A percentile compares a stretch with the other conserved stretches of the same genome.
phyloP scores from a whole-genome alignment of 2,888 invertebrate genomes.

The Antheraea assamensis region DNA sequence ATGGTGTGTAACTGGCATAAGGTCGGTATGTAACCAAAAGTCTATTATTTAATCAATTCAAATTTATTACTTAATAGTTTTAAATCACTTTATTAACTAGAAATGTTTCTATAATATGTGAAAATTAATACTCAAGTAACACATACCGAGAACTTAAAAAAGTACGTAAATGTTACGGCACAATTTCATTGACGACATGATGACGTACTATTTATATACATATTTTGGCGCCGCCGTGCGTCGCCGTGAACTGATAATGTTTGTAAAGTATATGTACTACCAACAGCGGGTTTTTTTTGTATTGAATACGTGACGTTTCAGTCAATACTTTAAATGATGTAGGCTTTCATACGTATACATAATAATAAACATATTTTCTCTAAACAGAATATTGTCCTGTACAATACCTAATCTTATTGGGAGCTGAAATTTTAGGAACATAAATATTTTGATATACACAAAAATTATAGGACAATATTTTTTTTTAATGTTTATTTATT shows the following conservation, averaged over 20 bases:
- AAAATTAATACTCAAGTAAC: too few relatives aligned
- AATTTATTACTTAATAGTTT: neutral
- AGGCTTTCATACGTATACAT: neutral
- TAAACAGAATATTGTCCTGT: neutral
- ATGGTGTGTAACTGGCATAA: neutral
- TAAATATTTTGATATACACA: neutral
- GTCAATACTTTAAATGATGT: neutral
- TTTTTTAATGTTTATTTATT: too few relatives aligned
- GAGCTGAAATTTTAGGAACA: neutral
- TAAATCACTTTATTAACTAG: neutral
- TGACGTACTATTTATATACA: constrained; percentile 9
- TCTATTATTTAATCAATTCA: neutral
- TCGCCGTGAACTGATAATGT: neutral
- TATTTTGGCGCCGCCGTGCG: neutral
- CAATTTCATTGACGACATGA: constrained; percentile 3
- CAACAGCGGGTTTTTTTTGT: neutral
- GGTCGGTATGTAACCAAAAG: neutral
- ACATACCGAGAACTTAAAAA: neutral
- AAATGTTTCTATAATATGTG: neutral
- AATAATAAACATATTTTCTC: neutral
- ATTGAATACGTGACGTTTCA: neutral
- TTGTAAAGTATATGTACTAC: neutral
- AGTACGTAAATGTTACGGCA: constrained; percentile 2
- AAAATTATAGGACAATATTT: too few relatives aligned
- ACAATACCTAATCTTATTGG: neutral